These are phyloP conservation scores for Pygocentrus nattereri DNA, from an alignment of 2,797 vertebrate genomes.

Conservation along the genomic window DNA sequence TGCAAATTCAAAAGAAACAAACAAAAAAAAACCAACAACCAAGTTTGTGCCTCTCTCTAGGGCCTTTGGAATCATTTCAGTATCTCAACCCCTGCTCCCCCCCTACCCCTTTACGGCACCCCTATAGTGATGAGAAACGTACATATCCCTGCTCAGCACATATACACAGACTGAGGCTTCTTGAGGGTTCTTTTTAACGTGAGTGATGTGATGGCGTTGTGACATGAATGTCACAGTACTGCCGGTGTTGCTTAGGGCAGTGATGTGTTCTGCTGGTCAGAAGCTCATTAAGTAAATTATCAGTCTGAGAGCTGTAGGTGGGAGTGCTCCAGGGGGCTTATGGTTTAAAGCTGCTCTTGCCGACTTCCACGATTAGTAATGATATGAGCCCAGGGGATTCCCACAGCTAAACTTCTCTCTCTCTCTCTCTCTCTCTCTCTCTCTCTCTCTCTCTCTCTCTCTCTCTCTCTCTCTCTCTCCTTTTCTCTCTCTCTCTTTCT, in stretches of 20 bases:
- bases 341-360: conserved; percentile 9
- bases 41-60: no score
- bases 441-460: neutral
- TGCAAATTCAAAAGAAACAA: no score
- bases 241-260: conserved; percentile 15
- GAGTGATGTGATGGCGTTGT: conserved; percentile 42
- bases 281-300: conserved; percentile 65
- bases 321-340: conserved; percentile 35
- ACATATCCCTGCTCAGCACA: neutral
- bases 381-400: no score
- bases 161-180: conserved; percentile 13
- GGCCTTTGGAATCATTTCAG: no score
- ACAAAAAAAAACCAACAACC: no score
- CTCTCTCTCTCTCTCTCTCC: neutral
- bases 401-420: no score
- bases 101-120: no score
- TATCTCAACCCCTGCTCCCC: no score
- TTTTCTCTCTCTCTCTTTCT: neutral
- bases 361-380: no score
- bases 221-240: conserved; percentile 27
- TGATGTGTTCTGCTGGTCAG: conserved; percentile 44
- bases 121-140: no score
- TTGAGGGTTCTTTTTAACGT: conserved; percentile 15
- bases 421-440: neutral
- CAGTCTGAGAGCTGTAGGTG: conserved; percentile 47